Base-by-base conservation (phyloP, 2,113 vertebrate species). In the Ammodytes dubius region DNA sequence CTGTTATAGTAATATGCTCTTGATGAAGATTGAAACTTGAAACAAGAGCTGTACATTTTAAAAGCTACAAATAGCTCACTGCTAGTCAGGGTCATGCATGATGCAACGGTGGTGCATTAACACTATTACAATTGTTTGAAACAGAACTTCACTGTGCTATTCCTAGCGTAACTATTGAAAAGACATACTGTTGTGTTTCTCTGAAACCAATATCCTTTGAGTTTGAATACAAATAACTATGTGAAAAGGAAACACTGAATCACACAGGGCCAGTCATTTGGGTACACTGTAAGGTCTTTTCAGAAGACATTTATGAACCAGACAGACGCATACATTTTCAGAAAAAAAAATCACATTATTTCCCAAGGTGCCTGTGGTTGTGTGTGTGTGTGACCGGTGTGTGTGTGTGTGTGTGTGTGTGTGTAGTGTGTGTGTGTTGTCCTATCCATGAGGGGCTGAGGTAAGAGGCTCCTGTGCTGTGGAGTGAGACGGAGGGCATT, bases 401-500 rank as follows among this genome's bases (percentile, higher is more conserved):
- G 42, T 56, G 57, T 77, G 73, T 60, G 61, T 58, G 76, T n/a
- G 59, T 77, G 78, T 42, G 70, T 52, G 70, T 69, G 65, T 67
- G 73, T 45, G 59, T 73, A 75, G 73, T 45, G 59, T 73, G 78
- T 63, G 74, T 67, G 74, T 43, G 43, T 40, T 58, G 17, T 68
- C 46, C 68, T 59, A 47, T 87, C 78, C 12, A 45, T 17, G 47
- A 88, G 61, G 27, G 70, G 74, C 60, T 63, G 88, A 88, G 88
- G 87, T 92, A 83, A 88, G 84, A 87, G 79, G 81, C 83, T 85
- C 77, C 83, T 88, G 85, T 79, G 83, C 87, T 85, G 56, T 70
- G 50, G 86, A 92, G 86, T 89, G 91, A 93, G 91, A 94, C 81
- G 60, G 72, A 86, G 80, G 87, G 92, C 90, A 92, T 92, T 92